Percentiles rank a stretch among this genome's conserved stretches.
phyloP scores from a whole-genome alignment of 1,140 invertebrate species.

The Drosophila yakuba region DNA sequence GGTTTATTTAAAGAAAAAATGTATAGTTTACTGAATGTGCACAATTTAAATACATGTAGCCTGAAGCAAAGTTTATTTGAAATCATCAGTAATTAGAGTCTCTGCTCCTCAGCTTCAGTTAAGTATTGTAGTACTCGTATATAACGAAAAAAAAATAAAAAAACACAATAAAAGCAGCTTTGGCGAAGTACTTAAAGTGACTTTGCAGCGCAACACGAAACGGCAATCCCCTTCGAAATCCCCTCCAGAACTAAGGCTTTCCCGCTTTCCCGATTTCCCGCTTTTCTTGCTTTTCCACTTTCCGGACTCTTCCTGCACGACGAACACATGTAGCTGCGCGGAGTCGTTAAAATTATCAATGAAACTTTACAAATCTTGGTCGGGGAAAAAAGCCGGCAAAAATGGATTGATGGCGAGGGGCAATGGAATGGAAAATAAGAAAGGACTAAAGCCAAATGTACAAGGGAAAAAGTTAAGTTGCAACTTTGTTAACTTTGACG shows the following conservation, averaged over 20 bases:
- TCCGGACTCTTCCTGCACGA: background rate
- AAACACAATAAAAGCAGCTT: constrained; percentile 50
- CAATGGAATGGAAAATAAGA: constrained; percentile 3
- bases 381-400: constrained; percentile 1
- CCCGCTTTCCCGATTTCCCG: background rate
- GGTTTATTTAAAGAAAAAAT: background rate
- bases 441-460: constrained; percentile 26
- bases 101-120: background rate
- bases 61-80: background rate
- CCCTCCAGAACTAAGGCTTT: constrained; percentile 5
- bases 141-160: constrained; percentile 9
- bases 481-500: constrained; percentile 74
- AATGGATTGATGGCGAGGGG: constrained; percentile 6
- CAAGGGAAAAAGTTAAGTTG: constrained; percentile 36
- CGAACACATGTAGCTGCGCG: constrained; percentile 42
- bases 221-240: background rate
- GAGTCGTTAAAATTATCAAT: constrained; percentile 81
- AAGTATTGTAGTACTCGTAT: background rate
- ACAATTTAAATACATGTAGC: background rate
- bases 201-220: constrained; percentile 59
- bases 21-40: no score
- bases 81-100: background rate
- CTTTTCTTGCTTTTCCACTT: background rate
- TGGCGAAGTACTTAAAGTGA: constrained; percentile 60
- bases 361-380: constrained; percentile 72